Evolutionary conservation across 2,113 vertebrate species (phyloP).

Genomic region (Caranx melampygus): DNA sequence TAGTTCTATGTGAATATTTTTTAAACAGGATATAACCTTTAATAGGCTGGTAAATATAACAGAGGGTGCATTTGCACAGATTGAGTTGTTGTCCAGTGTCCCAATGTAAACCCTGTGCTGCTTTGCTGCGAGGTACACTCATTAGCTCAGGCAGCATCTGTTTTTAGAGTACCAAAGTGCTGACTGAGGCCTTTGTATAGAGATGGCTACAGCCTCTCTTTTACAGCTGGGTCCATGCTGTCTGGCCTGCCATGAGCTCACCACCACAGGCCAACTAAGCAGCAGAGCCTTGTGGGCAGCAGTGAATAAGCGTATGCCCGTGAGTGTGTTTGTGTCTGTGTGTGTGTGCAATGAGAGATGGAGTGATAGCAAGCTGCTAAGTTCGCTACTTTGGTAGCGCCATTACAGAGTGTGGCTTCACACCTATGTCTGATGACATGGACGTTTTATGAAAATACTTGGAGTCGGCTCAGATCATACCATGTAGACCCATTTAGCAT

Average conservation of each 20-base stretch:
- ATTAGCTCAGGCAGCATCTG: slow-evolving; percentile 69
- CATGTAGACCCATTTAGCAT: neutral
- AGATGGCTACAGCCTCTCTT: slow-evolving; percentile 59
- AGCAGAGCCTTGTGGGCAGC: slow-evolving; percentile 33
- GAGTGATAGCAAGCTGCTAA: slow-evolving; percentile 44
- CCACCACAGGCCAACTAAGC: slow-evolving; percentile 34
- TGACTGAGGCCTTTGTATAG: slow-evolving; percentile 72
- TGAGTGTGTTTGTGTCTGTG: slow-evolving; percentile 6
- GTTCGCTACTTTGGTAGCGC: slow-evolving; percentile 16
- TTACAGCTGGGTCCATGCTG: slow-evolving; percentile 51
- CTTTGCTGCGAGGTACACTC: slow-evolving; percentile 38
- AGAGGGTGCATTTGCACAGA: slow-evolving; percentile 10
- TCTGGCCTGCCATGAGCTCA: slow-evolving; percentile 41
- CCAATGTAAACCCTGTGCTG: slow-evolving; percentile 33
- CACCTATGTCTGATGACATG: neutral
- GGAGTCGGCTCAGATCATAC: neutral
- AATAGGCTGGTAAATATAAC: neutral
- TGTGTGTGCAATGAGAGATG: slow-evolving; percentile 24
- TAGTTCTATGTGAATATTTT: neutral
- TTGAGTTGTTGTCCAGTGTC: slow-evolving; percentile 14
- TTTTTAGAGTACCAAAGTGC: slow-evolving; percentile 68
- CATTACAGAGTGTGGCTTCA: neutral
- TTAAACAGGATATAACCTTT: neutral
- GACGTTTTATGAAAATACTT: neutral
- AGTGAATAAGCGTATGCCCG: slow-evolving; percentile 27